Percentiles rank a stretch among this genome's conserved stretches.
Conservation (phyloP, 2,113 vertebrate genomes). For the Platysternon megacephalum region DNA sequence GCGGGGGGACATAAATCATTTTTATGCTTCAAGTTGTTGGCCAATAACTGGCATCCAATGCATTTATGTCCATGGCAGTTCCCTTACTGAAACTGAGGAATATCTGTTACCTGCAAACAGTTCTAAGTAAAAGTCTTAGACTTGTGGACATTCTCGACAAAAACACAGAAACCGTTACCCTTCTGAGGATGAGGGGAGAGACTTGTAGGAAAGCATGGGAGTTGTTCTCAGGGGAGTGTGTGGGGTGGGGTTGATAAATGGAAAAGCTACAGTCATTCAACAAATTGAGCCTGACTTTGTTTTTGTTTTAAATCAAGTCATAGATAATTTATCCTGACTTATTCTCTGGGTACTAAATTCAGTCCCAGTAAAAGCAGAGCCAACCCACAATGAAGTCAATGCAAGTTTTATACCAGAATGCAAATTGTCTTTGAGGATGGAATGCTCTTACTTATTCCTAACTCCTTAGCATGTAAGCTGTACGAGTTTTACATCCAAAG, state of each 20-base stretch:
- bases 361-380: background rate
- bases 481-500: background rate
- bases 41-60: background rate
- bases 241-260: background rate
- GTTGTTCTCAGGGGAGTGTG: background rate
- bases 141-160: background rate
- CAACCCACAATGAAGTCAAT: background rate
- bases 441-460: background rate
- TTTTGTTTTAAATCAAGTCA: background rate
- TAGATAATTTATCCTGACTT: background rate
- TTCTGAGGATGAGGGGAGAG: background rate
- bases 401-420: background rate
- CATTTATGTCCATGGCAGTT: background rate
- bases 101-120: background rate
- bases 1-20: background rate
- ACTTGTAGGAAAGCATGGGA: background rate
- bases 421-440: background rate
- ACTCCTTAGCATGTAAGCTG: background rate
- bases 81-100: background rate
- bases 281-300: background rate
- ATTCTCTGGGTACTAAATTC: background rate
- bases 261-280: background rate
- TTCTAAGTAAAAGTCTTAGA: background rate
- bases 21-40: background rate
- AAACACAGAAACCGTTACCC: background rate